Percentiles rank a stretch among this genome's conserved stretches.
These are phyloP conservation scores for Ochlodes sylvanus DNA, from an alignment of 2,888 invertebrate genomes.

Conservation along the genomic window DNA sequence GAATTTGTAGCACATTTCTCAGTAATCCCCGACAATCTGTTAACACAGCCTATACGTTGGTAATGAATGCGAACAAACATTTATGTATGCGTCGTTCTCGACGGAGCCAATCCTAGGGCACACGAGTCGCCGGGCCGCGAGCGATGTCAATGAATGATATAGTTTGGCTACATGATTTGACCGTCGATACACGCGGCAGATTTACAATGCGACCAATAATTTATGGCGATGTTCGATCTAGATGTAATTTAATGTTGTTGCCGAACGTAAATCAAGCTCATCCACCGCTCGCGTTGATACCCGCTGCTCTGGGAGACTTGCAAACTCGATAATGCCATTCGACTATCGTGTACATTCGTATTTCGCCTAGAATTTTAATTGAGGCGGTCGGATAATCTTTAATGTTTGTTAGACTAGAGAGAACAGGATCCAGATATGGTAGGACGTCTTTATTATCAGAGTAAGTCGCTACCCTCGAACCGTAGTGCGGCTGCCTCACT, in stretches of 20 bases:
- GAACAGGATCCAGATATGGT: conserved; percentile 23
- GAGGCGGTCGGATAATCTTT: conserved; percentile 44
- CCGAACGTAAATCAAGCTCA: conserved; percentile 79
- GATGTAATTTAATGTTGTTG: conserved; percentile 84
- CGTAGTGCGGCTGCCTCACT: conserved; percentile 18
- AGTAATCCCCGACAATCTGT: conserved; percentile 38
- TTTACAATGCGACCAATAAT: conserved; percentile 81
- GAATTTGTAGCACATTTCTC: conserved; percentile 36
- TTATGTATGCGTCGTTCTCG: conserved; percentile 27
- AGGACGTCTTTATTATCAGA: conserved; percentile 31
- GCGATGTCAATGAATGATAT: conserved; percentile 67
- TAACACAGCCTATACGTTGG: conserved; percentile 36
- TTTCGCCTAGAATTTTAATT: conserved; percentile 58
- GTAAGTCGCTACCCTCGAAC: conserved; percentile 11
- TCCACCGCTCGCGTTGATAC: conserved; percentile 68
- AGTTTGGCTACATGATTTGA: conserved; percentile 76
- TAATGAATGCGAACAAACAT: conserved; percentile 35
- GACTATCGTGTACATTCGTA: conserved; percentile 55
- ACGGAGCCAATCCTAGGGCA: conserved; percentile 33
- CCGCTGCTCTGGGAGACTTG: conserved; percentile 62
- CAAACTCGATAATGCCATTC: conserved; percentile 65
- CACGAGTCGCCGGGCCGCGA: conserved; percentile 43
- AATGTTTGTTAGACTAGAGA: conserved; percentile 24
- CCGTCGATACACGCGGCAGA: conserved; percentile 78
- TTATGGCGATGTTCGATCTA: conserved; percentile 82